Base-by-base conservation (phyloP, 2,797 vertebrate species). In the Megaceryle alcyon region DNA sequence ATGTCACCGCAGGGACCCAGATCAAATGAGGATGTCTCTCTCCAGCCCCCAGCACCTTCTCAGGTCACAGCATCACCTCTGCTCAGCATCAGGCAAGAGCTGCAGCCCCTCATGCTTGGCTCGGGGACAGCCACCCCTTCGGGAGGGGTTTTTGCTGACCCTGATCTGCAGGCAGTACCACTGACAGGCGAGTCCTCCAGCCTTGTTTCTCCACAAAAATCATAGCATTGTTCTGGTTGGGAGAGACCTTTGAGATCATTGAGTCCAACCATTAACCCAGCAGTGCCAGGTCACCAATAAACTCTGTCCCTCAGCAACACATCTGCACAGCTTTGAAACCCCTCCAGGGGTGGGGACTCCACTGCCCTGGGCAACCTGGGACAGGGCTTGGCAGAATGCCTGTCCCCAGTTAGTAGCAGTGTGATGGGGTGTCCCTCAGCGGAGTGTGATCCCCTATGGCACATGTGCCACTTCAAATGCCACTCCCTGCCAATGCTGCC, bases 181-280 rank as follows among this genome's bases (percentile, higher is more conserved):
- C 26, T 4, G 4, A 37, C 86, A 81, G 97, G 98, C 97, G 46
- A 91, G 91, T 12, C 49, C 41, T 88, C 51, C 39, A 56, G 68
- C 48, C 53, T 59, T 12, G 8, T 26, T 87, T 35, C 37, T 41
- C 48, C 81, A 15, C 10, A 57, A n/a, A 86, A 60, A 35, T 25
- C 57, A 57, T 57, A 25, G 57, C 15, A 35, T 35, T 17, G 22
- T 37, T 60, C 57, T 60, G 22, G 23, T 35, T 25, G 22, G 33
- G 15, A 60, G 54, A n/a, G 22, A 35, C 57, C 56, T 59, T 35
- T 25, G 9, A 35, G 57, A 35, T 60, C 9, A 54, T 31, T 11
- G 22, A 37, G 33, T 60, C 57, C 54, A 56, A 56, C 54, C 10
- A 3, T 59, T 11, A 60, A 60, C 33, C 9, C 57, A 60, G 33